These are phyloP conservation scores for Panurus biarmicus DNA, from an alignment of 2,113 vertebrate species.

Conservation along the genomic window DNA sequence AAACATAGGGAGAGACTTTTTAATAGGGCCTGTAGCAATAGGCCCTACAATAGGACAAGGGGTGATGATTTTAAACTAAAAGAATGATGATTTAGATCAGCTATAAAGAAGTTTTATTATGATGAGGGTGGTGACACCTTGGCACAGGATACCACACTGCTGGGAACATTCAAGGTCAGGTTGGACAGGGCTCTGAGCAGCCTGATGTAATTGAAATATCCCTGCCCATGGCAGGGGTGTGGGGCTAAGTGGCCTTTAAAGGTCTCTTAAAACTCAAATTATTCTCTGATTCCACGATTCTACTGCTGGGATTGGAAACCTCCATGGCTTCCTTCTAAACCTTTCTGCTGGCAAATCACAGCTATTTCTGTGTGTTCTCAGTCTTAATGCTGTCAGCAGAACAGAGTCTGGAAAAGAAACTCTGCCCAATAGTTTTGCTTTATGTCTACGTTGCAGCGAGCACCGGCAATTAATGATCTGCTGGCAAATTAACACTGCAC, in stretches of 20 bases:
- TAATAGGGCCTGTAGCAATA: not conserved
- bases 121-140: not conserved
- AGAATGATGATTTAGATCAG: not conserved
- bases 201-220: not conserved
- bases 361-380: not conserved
- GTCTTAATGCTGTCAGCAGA: not conserved
- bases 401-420: not conserved
- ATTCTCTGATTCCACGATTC: not conserved
- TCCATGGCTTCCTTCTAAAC: not conserved
- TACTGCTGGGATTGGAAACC: not conserved
- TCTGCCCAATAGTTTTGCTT: conserved; percentile 28
- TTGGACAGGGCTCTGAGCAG: not conserved
- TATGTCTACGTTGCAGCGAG: conserved; percentile 7
- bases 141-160: not conserved
- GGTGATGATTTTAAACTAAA: not conserved
- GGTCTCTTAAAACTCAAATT: not conserved
- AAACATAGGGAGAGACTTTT: not conserved
- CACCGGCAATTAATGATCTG: conserved; percentile 37
- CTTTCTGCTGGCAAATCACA: not conserved
- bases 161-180: not conserved
- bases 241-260: not conserved
- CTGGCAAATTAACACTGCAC: conserved; percentile 53
- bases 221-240: not conserved
- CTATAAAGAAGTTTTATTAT: not conserved
- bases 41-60: too few relatives aligned